Conservation (phyloP, 2,797 vertebrate species). For the Staurois parvus region DNA sequence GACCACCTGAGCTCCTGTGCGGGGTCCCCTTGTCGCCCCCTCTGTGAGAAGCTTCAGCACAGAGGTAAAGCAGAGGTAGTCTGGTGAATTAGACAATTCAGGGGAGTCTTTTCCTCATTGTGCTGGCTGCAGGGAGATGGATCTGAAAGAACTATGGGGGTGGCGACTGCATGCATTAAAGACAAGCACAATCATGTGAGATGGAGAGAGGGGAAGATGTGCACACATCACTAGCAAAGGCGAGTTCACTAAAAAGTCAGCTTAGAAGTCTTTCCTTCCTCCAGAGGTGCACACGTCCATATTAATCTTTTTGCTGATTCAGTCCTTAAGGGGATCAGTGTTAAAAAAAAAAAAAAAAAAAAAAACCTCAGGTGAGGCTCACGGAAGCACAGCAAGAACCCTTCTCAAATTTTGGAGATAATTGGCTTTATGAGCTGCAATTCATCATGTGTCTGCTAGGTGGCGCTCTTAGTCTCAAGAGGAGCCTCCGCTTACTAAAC, state of each 20-base stretch:
- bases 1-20: slow-evolving; percentile 11
- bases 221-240: slow-evolving; percentile 10
- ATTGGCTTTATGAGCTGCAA: slow-evolving; percentile 71
- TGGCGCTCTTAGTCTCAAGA: slow-evolving; percentile 93
- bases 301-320: slow-evolving; percentile 11
- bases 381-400: slow-evolving; percentile 5
- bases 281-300: background rate
- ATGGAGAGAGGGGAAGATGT: background rate
- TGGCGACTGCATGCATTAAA: slow-evolving; percentile 34
- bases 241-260: slow-evolving; percentile 33
- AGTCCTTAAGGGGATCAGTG: slow-evolving; percentile 6
- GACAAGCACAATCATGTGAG: slow-evolving; percentile 12
- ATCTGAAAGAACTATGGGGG: slow-evolving; percentile 32
- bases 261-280: slow-evolving; percentile 36
- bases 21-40: background rate
- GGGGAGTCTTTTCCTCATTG: slow-evolving; percentile 21
- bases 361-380: slow-evolving; percentile 61
- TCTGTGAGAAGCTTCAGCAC: background rate
- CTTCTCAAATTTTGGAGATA: slow-evolving; percentile 4
- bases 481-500: slow-evolving; percentile 53
- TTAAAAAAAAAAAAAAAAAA: no score
- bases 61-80: slow-evolving; percentile 18
- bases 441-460: slow-evolving; percentile 90
- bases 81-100: background rate
- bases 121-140: slow-evolving; percentile 14